These are phyloP conservation scores for Brachypteracias leptosomus DNA, from an alignment of 2,113 vertebrate species.

Conservation along the genomic window DNA sequence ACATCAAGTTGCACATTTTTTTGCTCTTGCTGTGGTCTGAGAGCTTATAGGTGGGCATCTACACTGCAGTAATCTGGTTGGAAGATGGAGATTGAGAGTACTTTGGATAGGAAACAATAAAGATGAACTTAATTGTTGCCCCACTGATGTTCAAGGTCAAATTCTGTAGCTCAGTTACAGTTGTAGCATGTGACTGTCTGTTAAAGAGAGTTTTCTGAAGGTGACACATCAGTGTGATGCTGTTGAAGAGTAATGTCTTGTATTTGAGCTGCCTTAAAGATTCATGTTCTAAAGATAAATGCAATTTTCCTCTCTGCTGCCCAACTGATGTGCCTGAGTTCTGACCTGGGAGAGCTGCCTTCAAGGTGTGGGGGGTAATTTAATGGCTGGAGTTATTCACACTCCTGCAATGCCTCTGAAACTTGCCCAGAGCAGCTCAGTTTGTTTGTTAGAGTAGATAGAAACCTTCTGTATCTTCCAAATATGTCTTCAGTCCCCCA, in stretches of 20 bases:
- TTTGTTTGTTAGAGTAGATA: no score
- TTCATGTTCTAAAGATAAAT: not conserved
- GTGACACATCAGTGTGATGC: not conserved
- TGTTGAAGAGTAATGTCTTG: not conserved
- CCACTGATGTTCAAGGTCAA: not conserved
- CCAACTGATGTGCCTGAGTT: not conserved
- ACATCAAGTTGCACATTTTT: not conserved
- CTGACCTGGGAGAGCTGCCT: not conserved
- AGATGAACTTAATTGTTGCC: not conserved
- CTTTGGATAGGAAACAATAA: not conserved
- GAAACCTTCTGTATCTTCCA: not conserved
- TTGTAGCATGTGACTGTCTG: not conserved
- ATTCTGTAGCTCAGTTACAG: not conserved
- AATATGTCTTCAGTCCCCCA: not conserved
- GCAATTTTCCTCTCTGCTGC: constrained; percentile 3
- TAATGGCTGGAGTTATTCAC: not conserved
- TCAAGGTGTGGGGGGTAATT: not conserved
- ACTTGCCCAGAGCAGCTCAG: not conserved
- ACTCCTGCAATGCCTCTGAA: not conserved
- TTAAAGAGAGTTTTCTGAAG: constrained; percentile 1
- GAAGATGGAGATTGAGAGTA: not conserved
- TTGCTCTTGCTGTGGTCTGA: not conserved
- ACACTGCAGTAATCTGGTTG: not conserved
- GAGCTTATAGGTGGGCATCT: not conserved
- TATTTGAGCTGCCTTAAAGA: not conserved